Base-by-base conservation (phyloP, 1,140 invertebrate genomes). In the Aphis craccivora region DNA sequence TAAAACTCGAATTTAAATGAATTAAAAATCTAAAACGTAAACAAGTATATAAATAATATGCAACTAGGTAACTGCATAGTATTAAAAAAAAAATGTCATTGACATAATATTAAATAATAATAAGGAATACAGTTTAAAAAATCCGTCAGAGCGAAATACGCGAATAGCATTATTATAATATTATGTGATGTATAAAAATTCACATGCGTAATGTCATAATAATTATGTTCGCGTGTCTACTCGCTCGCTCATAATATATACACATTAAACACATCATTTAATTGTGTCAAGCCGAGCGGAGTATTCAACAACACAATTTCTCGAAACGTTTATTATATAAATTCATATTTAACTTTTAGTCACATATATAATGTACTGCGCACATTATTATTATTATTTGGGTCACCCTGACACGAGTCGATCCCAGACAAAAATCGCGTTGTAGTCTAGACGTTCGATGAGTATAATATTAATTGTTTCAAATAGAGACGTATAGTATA, bases 341-440 rank as follows among this genome's bases (percentile, higher is more conserved):
- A 88, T 88, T 51, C 30, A 88, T 53, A 88, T 88, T 53, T 51
- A 88, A 88, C 48, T 88, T 88, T 88, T 53, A 88, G 48, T 88
- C n/a, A 48, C 35, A n/a, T n/a, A 35, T n/a, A 18, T n/a, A n/a
- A 14, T n/a, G 11, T 20, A 76, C 30, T n/a, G 30, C 30, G 60
- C 60, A 35, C 30, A 86, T 45, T 18, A 43, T 86, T 86, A 45
- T 43, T 43, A 84, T n/a, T 87, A 51, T 88, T 88, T 51, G 48
- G 48, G 87, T 88, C 87, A 88, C 45, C 20, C 45, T 20, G 48
- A 88, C 48, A 51, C 87, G 18, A 88, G 87, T 51, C 30, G 87
- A 88, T 53, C 30, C 87, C 45, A 88, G 45, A 88, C 87, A 35
- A 88, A 88, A 51, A 88, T 22, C 48, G 18, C 35, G 30, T 48